Evolutionary conservation across 2,113 vertebrate species (phyloP).

Genomic region (Amblyopsis rosae): DNA sequence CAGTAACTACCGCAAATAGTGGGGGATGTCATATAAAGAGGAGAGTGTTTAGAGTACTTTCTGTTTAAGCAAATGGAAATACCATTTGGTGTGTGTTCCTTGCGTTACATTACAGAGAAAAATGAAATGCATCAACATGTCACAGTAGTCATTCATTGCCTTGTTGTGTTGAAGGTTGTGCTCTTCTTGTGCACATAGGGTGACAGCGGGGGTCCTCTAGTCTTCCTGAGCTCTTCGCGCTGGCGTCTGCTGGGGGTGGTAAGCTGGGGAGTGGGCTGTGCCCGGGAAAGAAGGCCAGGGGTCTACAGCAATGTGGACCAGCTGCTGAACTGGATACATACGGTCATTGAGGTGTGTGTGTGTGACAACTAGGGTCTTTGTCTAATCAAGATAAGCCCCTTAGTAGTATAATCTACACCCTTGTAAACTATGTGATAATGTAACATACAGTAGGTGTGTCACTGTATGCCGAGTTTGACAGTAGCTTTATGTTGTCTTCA

Average conservation of each 20-base stretch:
- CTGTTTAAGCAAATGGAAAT: no score
- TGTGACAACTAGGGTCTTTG: constrained; percentile 19
- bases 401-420: no score
- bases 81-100: no score
- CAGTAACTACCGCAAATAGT: no score
- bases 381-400: no score
- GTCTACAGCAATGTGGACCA: constrained; percentile 83
- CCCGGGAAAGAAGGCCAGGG: constrained; percentile 72
- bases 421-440: no score
- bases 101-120: no score
- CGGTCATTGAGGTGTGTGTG: constrained; percentile 80
- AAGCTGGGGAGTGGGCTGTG: constrained; percentile 92
- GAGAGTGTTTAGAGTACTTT: no score
- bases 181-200: constrained; percentile 72
- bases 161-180: not conserved
- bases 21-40: no score
- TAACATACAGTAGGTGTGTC: no score
- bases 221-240: constrained; percentile 43
- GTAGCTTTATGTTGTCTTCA: no score
- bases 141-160: not conserved
- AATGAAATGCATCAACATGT: not conserved
- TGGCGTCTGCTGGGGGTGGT: constrained; percentile 87
- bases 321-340: constrained; percentile 84
- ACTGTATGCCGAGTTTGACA: no score
- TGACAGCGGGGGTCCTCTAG: constrained; percentile 90